phyloP scores from a whole-genome alignment of 2,113 vertebrate species.

The Tricholaema leucomelas region DNA sequence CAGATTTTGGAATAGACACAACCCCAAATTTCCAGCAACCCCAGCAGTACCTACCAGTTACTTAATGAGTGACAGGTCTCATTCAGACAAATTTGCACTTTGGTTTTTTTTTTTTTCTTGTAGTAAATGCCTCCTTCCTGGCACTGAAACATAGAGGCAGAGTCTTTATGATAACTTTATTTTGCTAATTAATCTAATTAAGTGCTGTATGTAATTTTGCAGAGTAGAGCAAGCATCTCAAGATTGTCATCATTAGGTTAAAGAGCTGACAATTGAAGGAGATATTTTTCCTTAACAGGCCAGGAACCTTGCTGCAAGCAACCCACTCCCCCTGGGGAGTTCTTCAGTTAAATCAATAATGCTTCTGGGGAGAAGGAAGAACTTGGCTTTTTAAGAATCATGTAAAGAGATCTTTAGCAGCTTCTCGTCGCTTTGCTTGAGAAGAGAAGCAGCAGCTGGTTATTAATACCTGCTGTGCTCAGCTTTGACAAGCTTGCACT shows the following conservation, averaged over 20 bases:
- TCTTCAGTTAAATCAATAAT: conserved; percentile 60
- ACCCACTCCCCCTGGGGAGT: background rate
- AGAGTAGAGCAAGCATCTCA: conserved; percentile 43
- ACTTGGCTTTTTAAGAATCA: conserved; percentile 29
- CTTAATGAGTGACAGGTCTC: background rate
- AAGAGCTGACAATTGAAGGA: conserved; percentile 62
- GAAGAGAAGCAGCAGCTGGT: conserved; percentile 38
- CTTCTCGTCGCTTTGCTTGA: background rate
- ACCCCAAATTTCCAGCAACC: background rate
- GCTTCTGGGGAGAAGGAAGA: conserved; percentile 13
- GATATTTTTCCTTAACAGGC: conserved; percentile 56
- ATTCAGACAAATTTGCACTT: background rate
- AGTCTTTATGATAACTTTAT: conserved; percentile 49
- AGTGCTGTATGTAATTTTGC: conserved; percentile 56
- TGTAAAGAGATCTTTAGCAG: conserved; percentile 41
- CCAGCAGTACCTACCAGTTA: background rate
- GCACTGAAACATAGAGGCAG: background rate
- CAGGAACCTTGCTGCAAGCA: conserved; percentile 43
- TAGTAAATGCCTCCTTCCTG: background rate
- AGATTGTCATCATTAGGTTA: conserved; percentile 69
- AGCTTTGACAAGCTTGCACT: background rate
- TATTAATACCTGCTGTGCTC: conserved; percentile 56
- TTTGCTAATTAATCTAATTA: conserved; percentile 70
- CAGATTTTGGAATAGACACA: background rate
- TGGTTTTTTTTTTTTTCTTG: background rate